Percentiles rank a stretch among this genome's conserved stretches.
Conservation (phyloP, 2,888 invertebrate genomes). For the Nematopogon swammerdamellus region DNA sequence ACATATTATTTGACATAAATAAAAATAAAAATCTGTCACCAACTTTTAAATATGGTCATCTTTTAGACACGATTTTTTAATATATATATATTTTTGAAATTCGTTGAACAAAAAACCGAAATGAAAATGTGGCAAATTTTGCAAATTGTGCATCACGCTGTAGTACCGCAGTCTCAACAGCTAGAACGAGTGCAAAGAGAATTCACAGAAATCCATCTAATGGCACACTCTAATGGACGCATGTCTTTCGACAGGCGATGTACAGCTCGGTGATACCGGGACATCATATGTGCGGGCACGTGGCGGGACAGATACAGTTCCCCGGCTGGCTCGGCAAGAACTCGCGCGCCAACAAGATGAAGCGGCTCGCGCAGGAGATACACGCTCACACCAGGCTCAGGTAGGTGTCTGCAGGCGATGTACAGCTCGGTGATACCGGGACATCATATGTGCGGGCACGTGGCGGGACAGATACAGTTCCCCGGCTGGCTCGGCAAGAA, state of each 20-base stretch:
- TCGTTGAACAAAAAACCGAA: too few species aligned
- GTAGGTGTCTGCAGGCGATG: slow-evolving; percentile 71
- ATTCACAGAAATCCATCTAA: too few species aligned
- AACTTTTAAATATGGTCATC: too few species aligned
- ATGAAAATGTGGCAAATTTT: too few species aligned
- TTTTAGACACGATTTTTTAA: too few species aligned
- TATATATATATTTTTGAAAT: too few species aligned
- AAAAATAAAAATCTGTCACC: too few species aligned
- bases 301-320: slow-evolving; percentile 80
- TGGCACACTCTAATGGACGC: not conserved
- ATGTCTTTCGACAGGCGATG: slow-evolving; percentile 63
- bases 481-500: slow-evolving; percentile 97
- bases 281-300: slow-evolving; percentile 74
- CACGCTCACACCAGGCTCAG: slow-evolving; percentile 81
- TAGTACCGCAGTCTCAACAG: too few species aligned
- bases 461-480: slow-evolving; percentile 80
- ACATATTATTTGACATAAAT: too few species aligned
- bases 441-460: slow-evolving; percentile 74
- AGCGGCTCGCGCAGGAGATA: slow-evolving; percentile 78
- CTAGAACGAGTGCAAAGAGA: too few species aligned
- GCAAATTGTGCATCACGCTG: too few species aligned
- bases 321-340: slow-evolving; percentile 97
- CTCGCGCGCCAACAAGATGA: slow-evolving; percentile 78
- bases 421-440: slow-evolving; percentile 92
- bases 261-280: slow-evolving; percentile 92